Evolutionary conservation across 2,113 vertebrate genomes (phyloP), one percentile per base, ranked within the genome.

Genomic region (Callospermophilus lateralis): DNA sequence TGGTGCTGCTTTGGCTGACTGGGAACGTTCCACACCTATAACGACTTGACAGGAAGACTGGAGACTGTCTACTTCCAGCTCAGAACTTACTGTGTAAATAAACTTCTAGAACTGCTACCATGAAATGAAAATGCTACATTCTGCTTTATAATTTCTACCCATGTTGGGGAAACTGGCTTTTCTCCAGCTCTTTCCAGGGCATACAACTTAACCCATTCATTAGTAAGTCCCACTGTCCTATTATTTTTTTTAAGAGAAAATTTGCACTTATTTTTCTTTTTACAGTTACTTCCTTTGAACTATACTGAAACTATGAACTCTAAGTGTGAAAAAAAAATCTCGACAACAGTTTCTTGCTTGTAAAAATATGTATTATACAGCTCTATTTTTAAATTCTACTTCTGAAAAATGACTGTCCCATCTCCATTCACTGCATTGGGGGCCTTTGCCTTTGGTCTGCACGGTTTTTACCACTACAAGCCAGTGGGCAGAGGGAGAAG

Each of bases 331-430:
- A 48, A 76, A 63, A 84, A 91, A 65, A 63, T 65, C 79, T 84
- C 80, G 77, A 93, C 84, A 65, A 95, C 48, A 81, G 92, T 67
- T 95, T 97, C 93, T 95, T 92, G 89, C 95, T 95, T 97, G 72
- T 97, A 97, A 97, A 97, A 97, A 95, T 97, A 96, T 92, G 95
- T 95, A 96, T 94, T 92, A 76, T 95, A 53, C 15, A 84, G 83
- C 72, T 97, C 91, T 97, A 92, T 95, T 97, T 97, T 97, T 72
- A 87, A 96, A 95, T 89, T 93, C 53, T 68, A 53, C 22, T 80
- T 72, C 94, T 84, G 51, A 96, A 94, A 96, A 95, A 63, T 67
- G 55, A 89, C 55, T 84, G 91, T 89, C 89, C 88, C 65, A 30
- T 78, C 80, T 89, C 92, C 34, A 80, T 79, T 87, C 74, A 72